Conservation (phyloP, 2,888 invertebrate species). For the Sarcophaga subvicina region DNA sequence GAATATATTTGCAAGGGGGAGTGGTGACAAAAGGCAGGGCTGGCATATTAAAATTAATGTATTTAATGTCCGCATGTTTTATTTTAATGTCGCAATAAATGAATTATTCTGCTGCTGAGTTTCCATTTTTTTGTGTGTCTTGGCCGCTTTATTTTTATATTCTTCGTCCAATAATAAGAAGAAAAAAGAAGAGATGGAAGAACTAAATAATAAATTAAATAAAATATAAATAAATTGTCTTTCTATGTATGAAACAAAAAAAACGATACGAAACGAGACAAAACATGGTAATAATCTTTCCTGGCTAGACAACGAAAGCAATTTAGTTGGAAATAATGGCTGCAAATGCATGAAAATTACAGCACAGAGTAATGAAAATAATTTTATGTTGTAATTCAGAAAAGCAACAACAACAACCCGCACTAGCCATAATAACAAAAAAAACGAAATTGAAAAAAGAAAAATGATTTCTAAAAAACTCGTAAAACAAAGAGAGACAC, state of each 20-base stretch:
- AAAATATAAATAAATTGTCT: slow-evolving; percentile 21
- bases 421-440: no score
- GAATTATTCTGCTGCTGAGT: background rate
- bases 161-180: background rate
- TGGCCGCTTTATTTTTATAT: background rate
- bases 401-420: no score
- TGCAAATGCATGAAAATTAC: slow-evolving; percentile 43
- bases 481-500: background rate
- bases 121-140: background rate
- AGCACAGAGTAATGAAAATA: slow-evolving; percentile 27
- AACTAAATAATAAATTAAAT: background rate
- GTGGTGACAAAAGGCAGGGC: no score
- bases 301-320: slow-evolving; percentile 58
- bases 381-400: background rate
- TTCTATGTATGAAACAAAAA: background rate
- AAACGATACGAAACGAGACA: background rate
- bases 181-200: background rate
- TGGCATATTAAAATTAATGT: no score
- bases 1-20: no score
- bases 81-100: background rate
- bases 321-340: slow-evolving; percentile 56
- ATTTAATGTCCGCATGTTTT: background rate
- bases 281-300: slow-evolving; percentile 54
- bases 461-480: background rate
- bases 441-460: background rate